Conservation (phyloP, 1,140 invertebrate genomes). For the Polyergus mexicanus region DNA sequence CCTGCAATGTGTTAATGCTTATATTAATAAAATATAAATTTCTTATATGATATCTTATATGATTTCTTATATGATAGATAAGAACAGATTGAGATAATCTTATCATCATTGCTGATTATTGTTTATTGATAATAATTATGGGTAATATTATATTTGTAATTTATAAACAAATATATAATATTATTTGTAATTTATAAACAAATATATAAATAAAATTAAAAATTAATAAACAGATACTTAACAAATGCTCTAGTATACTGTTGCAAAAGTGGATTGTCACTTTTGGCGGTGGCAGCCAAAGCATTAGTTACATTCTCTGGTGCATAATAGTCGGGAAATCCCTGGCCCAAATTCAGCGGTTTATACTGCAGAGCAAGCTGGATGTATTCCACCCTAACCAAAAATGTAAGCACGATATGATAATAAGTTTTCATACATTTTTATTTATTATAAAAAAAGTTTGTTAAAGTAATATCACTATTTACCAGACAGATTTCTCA, state of each 20-base stretch:
- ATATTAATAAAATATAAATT: background rate
- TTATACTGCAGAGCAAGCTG: slow-evolving; percentile 95
- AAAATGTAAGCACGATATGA: slow-evolving; percentile 67
- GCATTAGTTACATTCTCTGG: slow-evolving; percentile 94
- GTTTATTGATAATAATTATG: background rate
- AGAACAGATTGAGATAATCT: background rate
- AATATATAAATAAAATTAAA: background rate
- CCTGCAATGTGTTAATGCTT: slow-evolving; percentile 88
- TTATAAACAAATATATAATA: background rate
- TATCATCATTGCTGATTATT: slow-evolving; percentile 39
- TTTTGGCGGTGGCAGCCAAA: slow-evolving; percentile 89
- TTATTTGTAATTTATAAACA: background rate
- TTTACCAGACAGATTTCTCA: slow-evolving; percentile 88
- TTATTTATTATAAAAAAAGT: background rate
- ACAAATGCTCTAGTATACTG: slow-evolving; percentile 97
- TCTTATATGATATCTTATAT: slow-evolving; percentile 3
- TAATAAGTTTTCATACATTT: slow-evolving; percentile 24
- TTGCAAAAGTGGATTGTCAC: slow-evolving; percentile 93
- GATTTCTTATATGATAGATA: slow-evolving; percentile 20
- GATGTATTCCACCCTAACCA: slow-evolving; percentile 97
- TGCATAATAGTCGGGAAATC: slow-evolving; percentile 97
- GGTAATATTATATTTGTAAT: background rate
- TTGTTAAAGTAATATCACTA: background rate
- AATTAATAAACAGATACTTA: slow-evolving; percentile 85
- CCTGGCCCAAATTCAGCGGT: slow-evolving; percentile 98